phyloP scores from a whole-genome alignment of 2,113 vertebrate species.

The Carassius gibelio region DNA sequence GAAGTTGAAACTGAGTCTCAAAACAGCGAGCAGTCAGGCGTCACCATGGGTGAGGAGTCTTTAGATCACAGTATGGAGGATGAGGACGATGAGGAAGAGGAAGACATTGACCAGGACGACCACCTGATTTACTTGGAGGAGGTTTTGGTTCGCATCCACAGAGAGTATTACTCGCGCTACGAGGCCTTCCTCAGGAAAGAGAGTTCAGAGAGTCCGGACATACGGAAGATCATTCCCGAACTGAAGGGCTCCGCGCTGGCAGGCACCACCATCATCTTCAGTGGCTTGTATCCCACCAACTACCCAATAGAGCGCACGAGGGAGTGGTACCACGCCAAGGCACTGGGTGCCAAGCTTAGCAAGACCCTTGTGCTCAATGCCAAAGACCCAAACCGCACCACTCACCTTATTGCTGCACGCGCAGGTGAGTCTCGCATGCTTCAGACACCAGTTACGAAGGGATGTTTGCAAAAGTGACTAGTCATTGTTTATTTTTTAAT shows the following conservation, averaged over 20 bases:
- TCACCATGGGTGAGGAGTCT: slow-evolving; percentile 89
- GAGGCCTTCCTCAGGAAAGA: slow-evolving; percentile 82
- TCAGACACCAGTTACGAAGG: neutral
- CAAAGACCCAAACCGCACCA: slow-evolving; percentile 81
- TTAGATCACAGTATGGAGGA: slow-evolving; percentile 94
- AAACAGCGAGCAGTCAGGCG: slow-evolving; percentile 91
- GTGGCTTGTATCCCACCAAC: slow-evolving; percentile 93
- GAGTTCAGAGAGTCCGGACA: slow-evolving; percentile 82
- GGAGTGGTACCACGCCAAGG: slow-evolving; percentile 91
- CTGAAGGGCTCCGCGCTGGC: slow-evolving; percentile 87
- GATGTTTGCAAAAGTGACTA: neutral
- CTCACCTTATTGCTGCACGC: slow-evolving; percentile 90
- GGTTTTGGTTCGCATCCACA: slow-evolving; percentile 90
- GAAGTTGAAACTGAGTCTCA: slow-evolving; percentile 95
- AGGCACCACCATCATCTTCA: slow-evolving; percentile 86
- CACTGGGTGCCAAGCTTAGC: slow-evolving; percentile 87
- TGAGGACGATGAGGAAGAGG: slow-evolving; percentile 82
- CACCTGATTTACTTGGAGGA: slow-evolving; percentile 95
- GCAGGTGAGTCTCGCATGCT: slow-evolving; percentile 78
- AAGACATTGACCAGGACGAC: slow-evolving; percentile 87
- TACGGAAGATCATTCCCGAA: slow-evolving; percentile 92
- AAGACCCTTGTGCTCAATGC: slow-evolving; percentile 79
- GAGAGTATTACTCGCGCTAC: slow-evolving; percentile 88
- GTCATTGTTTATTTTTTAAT: neutral
- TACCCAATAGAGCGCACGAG: slow-evolving; percentile 92